A percentile compares a stretch with the other conserved stretches of the same genome.
Evolutionary conservation across 2,113 vertebrate species (phyloP).

Genomic region (Gymnorhina tibicen): DNA sequence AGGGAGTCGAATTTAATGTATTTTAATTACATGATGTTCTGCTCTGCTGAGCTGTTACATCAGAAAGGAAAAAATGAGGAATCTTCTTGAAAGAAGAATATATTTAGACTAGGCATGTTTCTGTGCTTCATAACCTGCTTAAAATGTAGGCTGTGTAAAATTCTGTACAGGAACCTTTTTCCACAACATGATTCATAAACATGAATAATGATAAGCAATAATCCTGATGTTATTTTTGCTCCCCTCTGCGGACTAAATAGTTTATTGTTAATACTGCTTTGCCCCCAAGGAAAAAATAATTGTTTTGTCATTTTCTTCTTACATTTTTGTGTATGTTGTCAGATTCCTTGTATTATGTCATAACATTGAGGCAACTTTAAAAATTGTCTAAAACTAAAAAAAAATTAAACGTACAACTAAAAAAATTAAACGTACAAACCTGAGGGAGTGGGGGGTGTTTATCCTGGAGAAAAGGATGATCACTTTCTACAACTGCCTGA

Average conservation of each 20-base stretch:
- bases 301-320: neutral
- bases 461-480: neutral
- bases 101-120: neutral
- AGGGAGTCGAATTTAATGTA: neutral
- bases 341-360: neutral
- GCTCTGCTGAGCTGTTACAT: neutral
- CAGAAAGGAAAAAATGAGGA: neutral
- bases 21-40: constrained; percentile 1
- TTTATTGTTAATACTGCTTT: neutral
- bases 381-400: too few species aligned
- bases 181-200: neutral
- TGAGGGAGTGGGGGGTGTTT: neutral
- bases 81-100: neutral
- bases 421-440: neutral
- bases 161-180: neutral
- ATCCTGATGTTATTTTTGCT: neutral
- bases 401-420: too few species aligned
- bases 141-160: neutral
- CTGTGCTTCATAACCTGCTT: neutral
- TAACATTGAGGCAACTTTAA: neutral
- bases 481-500: too few species aligned
- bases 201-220: neutral
- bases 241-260: neutral
- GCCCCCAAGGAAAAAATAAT: neutral
- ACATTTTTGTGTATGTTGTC: neutral